Percentiles rank a stretch among this genome's conserved stretches.
These are phyloP conservation scores for Tenualosa thibaudeaui DNA, from an alignment of 2,797 vertebrate genomes.

Conservation along the genomic window DNA sequence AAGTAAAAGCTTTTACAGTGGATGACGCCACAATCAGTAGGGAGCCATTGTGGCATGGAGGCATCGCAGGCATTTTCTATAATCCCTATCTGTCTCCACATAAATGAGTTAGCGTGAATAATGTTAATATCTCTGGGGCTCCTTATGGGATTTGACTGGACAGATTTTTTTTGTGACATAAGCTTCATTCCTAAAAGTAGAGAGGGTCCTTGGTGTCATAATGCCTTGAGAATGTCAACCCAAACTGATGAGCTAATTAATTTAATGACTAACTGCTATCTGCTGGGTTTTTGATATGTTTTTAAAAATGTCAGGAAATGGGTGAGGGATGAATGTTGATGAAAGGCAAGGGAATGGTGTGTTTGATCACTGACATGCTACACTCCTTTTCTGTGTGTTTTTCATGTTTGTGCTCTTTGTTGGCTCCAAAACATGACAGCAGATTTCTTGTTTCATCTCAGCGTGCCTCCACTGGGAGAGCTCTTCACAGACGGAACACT, in stretches of 20 bases:
- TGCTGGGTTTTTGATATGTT: conserved; percentile 16
- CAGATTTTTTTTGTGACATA: background rate
- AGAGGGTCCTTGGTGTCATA: background rate
- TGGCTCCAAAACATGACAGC: conserved; percentile 45
- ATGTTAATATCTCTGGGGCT: conserved; percentile 37
- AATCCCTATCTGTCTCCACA: conserved; percentile 63
- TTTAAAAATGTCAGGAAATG: conserved; percentile 21
- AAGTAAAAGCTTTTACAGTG: conserved; percentile 65
- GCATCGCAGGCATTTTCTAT: conserved; percentile 60
- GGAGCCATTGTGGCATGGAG: conserved; percentile 52
- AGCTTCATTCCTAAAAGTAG: background rate
- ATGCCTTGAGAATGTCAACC: background rate
- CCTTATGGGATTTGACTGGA: background rate
- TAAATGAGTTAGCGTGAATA: conserved; percentile 64
- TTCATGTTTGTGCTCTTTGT: conserved; percentile 55
- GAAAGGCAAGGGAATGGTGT: conserved; percentile 36
- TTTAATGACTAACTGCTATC: background rate
- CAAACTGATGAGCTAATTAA: conserved; percentile 13
- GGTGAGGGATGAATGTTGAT: background rate
- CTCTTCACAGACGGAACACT: conserved; percentile 31
- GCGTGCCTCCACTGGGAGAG: conserved; percentile 51
- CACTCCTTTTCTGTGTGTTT: conserved; percentile 47
- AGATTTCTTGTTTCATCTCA: conserved; percentile 64
- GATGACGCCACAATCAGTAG: conserved; percentile 67
- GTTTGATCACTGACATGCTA: conserved; percentile 51